These are phyloP conservation scores for Lasius fuliginosus DNA, from an alignment of 2,888 invertebrate genomes.

Conservation along the genomic window DNA sequence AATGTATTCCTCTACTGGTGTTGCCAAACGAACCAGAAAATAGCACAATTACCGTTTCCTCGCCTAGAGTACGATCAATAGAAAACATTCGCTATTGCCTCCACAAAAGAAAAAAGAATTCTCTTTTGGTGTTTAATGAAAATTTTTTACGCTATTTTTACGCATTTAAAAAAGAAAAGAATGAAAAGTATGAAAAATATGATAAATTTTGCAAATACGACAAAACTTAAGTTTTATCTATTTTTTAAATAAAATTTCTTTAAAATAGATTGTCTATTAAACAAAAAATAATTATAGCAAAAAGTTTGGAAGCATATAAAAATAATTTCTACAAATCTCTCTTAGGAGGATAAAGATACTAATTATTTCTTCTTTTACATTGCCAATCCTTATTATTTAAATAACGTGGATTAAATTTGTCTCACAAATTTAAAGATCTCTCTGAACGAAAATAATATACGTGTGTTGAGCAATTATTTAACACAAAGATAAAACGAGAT, in stretches of 20 bases:
- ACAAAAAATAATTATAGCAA: not conserved
- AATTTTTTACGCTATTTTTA: not conserved
- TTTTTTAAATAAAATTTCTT: not conserved
- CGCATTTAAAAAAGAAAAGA: not conserved
- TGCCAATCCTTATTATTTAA: not conserved
- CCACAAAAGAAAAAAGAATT: not conserved
- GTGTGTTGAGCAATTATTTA: not conserved
- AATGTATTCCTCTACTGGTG: slow-evolving; percentile 20
- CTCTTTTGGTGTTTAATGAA: not conserved
- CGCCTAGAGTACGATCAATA: slow-evolving; percentile 11
- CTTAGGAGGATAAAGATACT: not conserved
- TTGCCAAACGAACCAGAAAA: slow-evolving; percentile 42
- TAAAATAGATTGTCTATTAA: not conserved
- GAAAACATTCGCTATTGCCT: slow-evolving; percentile 5
- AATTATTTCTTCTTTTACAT: not conserved
- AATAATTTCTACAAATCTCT: not conserved
- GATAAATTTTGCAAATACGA: not conserved
- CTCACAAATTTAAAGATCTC: not conserved
- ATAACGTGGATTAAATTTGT: not conserved
- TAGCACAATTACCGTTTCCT: slow-evolving; percentile 37
- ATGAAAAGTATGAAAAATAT: not conserved
- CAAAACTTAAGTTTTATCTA: not conserved
- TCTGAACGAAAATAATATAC: not conserved
- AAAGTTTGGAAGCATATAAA: not conserved
- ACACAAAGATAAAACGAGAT: not conserved